A percentile compares a stretch with the other conserved stretches of the same genome.
Evolutionary conservation across 2,888 invertebrate species (phyloP).

Genomic region (Digitonthophagus gazella): DNA sequence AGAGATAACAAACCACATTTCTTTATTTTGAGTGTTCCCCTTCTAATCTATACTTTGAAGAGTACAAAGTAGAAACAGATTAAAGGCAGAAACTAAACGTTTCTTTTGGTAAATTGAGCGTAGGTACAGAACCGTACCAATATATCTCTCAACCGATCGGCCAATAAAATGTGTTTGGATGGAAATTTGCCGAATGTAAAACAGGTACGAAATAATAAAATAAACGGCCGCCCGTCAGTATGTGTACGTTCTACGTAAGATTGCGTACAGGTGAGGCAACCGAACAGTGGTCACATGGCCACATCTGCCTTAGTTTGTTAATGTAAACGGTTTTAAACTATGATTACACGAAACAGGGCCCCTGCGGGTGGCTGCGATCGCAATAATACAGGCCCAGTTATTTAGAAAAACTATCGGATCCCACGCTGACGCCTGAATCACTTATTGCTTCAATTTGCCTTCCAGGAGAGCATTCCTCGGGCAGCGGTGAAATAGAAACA

Average conservation of each 20-base stretch:
- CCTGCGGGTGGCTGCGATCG: neutral
- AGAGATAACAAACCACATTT: too few species aligned
- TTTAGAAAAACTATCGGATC: slow-evolving; percentile 8
- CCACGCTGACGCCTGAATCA: neutral
- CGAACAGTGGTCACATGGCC: slow-evolving; percentile 4
- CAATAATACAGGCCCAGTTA: neutral
- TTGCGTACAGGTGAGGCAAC: neutral
- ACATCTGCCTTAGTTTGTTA: slow-evolving; percentile 9
- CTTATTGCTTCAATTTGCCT: too few species aligned
- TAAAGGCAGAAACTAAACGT: too few species aligned
- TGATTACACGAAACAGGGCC: slow-evolving; percentile 7
- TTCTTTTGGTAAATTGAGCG: neutral
- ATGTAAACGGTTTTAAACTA: slow-evolving; percentile 14
- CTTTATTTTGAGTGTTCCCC: too few species aligned
- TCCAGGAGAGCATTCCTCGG: too few species aligned
- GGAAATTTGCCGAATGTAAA: slow-evolving; percentile 4
- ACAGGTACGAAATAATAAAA: slow-evolving; percentile 18
- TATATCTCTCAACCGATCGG: neutral
- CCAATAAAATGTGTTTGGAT: slow-evolving; percentile 13
- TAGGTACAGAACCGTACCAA: neutral
- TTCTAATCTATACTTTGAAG: too few species aligned
- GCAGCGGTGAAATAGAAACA: too few species aligned
- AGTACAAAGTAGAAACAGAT: too few species aligned
- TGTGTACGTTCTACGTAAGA: neutral
- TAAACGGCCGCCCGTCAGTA: slow-evolving; percentile 3